Conservation (phyloP, 2,888 invertebrate species). For the Cerastis leucographa region DNA sequence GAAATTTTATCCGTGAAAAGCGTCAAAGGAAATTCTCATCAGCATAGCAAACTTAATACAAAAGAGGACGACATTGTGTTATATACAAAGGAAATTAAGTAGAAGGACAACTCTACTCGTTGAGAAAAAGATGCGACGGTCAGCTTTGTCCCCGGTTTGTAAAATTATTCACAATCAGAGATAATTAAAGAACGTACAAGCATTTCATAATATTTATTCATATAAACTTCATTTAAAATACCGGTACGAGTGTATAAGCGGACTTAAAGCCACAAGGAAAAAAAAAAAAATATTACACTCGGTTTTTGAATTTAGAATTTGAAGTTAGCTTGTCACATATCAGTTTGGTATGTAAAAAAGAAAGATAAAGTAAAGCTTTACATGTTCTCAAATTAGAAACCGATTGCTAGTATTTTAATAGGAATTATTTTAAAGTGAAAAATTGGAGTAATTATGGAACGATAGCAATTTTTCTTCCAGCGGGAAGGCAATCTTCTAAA, state of each 20-base stretch:
- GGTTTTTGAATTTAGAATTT: neutral
- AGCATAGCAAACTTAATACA: neutral
- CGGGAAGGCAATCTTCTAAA: neutral
- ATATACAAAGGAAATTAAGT: slow-evolving; percentile 7
- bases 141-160: neutral
- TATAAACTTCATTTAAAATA: no score
- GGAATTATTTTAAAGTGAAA: neutral
- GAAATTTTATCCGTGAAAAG: no score
- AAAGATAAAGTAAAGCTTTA: no score
- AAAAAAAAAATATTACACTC: neutral
- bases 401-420: neutral
- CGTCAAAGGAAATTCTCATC: slow-evolving; percentile 11
- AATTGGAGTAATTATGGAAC: neutral
- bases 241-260: no score
- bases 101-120: neutral
- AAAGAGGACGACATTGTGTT: neutral
- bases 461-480: neutral
- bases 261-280: neutral
- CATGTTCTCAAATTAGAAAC: no score
- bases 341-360: no score
- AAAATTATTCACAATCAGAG: neutral
- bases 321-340: neutral
- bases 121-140: neutral
- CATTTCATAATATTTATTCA: neutral
- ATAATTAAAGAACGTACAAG: neutral